These are phyloP conservation scores for Diplazon laetatorius DNA, from an alignment of 2,888 invertebrate species.

Conservation along the genomic window DNA sequence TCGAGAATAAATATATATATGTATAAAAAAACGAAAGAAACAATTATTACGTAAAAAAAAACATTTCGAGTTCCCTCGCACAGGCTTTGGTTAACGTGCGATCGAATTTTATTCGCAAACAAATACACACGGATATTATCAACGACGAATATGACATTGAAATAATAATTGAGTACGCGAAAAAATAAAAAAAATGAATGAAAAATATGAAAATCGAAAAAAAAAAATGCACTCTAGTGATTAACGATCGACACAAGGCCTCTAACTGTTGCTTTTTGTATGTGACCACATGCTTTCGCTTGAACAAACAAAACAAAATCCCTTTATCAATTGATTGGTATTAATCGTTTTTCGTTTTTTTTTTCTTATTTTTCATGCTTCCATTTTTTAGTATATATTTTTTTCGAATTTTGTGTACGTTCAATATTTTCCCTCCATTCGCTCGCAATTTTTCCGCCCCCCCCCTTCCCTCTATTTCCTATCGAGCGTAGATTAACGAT, in stretches of 20 bases:
- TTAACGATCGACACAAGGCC: constrained; percentile 79
- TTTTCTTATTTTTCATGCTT: too few species aligned
- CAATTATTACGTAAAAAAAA: constrained; percentile 67
- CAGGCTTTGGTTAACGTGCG: constrained; percentile 60
- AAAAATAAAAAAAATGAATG: too few species aligned
- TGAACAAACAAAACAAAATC: constrained; percentile 58
- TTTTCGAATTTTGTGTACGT: constrained; percentile 66
- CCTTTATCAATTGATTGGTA: constrained; percentile 35
- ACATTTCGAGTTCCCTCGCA: constrained; percentile 67
- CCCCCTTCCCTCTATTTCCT: too few species aligned
- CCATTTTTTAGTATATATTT: constrained; percentile 63
- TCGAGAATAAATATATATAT: too few species aligned
- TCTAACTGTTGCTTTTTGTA: constrained; percentile 82
- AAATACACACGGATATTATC: constrained; percentile 62
- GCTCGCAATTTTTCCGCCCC: constrained; percentile 57
- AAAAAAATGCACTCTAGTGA: constrained; percentile 77
- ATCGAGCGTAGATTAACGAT: constrained; percentile 71
- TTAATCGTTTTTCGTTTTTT: constrained; percentile 65
- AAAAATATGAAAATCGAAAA: neutral
- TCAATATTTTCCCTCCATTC: constrained; percentile 65
- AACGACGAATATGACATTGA: constrained; percentile 60
- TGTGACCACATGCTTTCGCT: constrained; percentile 80
- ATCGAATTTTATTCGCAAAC: constrained; percentile 52
- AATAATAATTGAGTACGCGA: constrained; percentile 57
- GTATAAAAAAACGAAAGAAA: constrained; percentile 66